phyloP scores from a whole-genome alignment of 1,140 invertebrate species.

The Drosophila littoralis region DNA sequence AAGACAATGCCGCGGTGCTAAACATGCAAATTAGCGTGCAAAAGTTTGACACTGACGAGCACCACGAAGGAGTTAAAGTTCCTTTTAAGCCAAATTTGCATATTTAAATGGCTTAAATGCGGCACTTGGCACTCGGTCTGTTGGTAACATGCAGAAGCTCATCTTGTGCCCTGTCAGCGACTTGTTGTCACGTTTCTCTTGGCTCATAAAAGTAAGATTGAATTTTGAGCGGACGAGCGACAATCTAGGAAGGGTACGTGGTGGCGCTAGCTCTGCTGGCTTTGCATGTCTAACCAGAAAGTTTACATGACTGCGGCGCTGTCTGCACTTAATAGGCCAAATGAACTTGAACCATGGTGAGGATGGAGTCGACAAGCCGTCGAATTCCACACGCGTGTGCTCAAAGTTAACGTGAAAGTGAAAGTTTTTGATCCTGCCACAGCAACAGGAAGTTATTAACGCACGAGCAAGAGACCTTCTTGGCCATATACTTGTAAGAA shows the following conservation, averaged over 20 bases:
- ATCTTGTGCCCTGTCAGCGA: conserved; percentile 52
- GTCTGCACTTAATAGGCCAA: conserved; percentile 71
- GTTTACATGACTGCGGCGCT: conserved; percentile 46
- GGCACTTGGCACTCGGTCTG: conserved; percentile 64
- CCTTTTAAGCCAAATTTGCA: conserved; percentile 73
- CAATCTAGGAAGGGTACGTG: conserved; percentile 15
- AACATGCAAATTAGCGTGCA: conserved; percentile 77
- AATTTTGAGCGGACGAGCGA: conserved; percentile 71
- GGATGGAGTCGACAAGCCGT: conserved; percentile 31
- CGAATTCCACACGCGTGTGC: conserved; percentile 54
- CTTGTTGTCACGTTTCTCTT: conserved; percentile 79
- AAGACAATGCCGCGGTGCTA: conserved; percentile 67
- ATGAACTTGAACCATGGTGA: conserved; percentile 67
- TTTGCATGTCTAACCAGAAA: conserved; percentile 56
- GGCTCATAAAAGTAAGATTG: conserved; percentile 80
- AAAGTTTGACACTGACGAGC: conserved; percentile 54
- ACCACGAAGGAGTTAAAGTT: conserved; percentile 75
- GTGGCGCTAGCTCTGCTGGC: conserved; percentile 37
- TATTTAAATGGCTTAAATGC: conserved; percentile 78
- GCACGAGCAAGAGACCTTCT: conserved; percentile 6
- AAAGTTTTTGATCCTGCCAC: conserved; percentile 53
- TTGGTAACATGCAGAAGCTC: conserved; percentile 29
- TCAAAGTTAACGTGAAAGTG: conserved; percentile 55
- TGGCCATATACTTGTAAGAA: conserved; percentile 19
- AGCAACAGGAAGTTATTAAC: conserved; percentile 74